Percentiles rank a stretch among this genome's conserved stretches.
phyloP scores from a whole-genome alignment of 92 coral and sea anemone species.

The Porites cylindrica region DNA sequence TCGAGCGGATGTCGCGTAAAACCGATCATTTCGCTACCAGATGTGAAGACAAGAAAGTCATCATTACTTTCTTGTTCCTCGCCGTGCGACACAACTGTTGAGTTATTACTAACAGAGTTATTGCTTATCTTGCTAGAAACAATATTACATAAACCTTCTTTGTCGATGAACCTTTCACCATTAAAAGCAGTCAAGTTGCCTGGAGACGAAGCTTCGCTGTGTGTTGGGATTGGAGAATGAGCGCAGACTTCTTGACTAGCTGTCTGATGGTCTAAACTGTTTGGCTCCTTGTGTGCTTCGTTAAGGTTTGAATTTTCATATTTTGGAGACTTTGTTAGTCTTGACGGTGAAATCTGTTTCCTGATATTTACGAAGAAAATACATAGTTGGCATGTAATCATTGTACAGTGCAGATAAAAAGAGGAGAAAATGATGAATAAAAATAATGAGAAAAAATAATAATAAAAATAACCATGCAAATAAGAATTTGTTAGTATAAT shows the following conservation, averaged over 20 bases:
- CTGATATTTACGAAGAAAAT: conserved; percentile 36
- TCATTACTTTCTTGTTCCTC: conserved; percentile 21
- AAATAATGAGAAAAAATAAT: no score
- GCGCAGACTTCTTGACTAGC: conserved; percentile 18
- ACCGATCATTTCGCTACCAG: conserved; percentile 79
- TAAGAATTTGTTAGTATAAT: no score
- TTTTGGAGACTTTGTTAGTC: conserved; percentile 78
- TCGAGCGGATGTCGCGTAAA: conserved; percentile 84
- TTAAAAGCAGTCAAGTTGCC: conserved; percentile 21
- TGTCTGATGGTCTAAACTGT: neutral
- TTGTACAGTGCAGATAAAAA: no score
- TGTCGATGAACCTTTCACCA: conserved; percentile 5
- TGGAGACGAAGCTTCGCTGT: conserved; percentile 59
- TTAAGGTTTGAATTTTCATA: conserved; percentile 30
- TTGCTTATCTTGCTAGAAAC: neutral
- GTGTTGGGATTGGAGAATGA: conserved; percentile 43
- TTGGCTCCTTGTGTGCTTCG: neutral
- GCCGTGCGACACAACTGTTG: conserved; percentile 35
- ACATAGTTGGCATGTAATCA: neutral
- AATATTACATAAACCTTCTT: neutral
- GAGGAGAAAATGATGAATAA: no score
- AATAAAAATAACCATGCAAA: no score
- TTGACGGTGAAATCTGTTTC: conserved; percentile 92
- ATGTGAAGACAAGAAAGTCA: neutral
- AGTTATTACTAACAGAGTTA: neutral